phyloP scores from a whole-genome alignment of 2,888 invertebrate species.

The Allygus modestus region DNA sequence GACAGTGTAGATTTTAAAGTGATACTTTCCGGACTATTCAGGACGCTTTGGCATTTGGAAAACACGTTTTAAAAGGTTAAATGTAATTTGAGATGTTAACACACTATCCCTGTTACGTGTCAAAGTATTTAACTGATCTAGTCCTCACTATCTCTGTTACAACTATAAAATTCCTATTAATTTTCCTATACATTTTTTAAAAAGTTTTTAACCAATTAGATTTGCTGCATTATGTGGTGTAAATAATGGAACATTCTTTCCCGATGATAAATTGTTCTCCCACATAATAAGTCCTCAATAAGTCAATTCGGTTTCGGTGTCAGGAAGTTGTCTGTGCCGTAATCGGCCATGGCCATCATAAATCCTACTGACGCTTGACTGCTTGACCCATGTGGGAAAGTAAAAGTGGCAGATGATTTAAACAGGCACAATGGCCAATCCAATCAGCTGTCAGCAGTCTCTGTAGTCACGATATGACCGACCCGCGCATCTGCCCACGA shows the following conservation, averaged over 20 bases:
- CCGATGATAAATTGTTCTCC: background rate
- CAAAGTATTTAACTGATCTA: no score
- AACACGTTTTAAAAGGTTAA: background rate
- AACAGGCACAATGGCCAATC: conserved; percentile 27
- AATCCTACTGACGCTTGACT: conserved; percentile 18
- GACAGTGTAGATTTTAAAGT: background rate
- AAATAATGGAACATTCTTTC: no score
- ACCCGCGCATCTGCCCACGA: background rate
- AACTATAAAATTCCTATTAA: no score
- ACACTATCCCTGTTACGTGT: no score
- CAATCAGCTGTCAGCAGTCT: background rate
- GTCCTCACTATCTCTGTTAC: no score
- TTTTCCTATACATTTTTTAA: no score
- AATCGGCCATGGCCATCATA: background rate
- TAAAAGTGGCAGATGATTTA: conserved; percentile 42
- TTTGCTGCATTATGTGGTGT: no score
- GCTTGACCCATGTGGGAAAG: conserved; percentile 29
- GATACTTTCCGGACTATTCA: background rate
- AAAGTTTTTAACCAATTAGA: no score
- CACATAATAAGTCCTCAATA: background rate
- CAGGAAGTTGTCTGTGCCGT: conserved; percentile 5
- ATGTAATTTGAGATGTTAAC: no score
- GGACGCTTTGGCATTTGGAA: background rate
- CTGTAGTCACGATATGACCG: background rate
- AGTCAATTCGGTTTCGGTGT: background rate